phyloP scores from a whole-genome alignment of 2,113 vertebrate genomes.

The Eptesicus fuscus region DNA sequence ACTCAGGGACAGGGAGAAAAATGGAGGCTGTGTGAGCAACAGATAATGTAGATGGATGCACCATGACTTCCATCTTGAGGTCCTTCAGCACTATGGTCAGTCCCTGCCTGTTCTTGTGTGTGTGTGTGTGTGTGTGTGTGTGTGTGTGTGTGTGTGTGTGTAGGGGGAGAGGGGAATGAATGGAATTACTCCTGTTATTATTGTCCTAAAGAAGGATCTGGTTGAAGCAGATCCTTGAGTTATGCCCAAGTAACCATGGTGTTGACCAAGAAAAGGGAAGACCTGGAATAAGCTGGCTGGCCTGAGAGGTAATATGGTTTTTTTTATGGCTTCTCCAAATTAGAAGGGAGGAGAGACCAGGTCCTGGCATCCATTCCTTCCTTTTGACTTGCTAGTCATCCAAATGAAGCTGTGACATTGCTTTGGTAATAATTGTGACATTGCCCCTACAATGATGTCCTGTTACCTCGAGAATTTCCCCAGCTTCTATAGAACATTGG shows the following conservation, averaged over 20 bases:
- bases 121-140: too few species aligned
- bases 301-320: not conserved
- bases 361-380: not conserved
- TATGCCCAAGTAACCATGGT: not conserved
- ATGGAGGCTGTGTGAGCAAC: not conserved
- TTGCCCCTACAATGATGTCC: not conserved
- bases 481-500: not conserved
- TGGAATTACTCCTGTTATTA: not conserved
- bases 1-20: too few species aligned
- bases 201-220: not conserved
- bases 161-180: not conserved
- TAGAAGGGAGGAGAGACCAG: not conserved
- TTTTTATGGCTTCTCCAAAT: not conserved
- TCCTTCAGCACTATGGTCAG: not conserved
- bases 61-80: not conserved
- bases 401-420: too few species aligned
- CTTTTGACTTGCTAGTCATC: too few species aligned
- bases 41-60: accelerated
- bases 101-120: not conserved
- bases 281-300: not conserved
- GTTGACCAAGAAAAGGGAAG: not conserved
- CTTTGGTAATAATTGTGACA: too few species aligned
- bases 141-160: not conserved
- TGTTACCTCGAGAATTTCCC: not conserved
- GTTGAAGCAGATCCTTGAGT: not conserved